These are phyloP conservation scores for Alentia gelatinosa DNA, from an alignment of 2,888 invertebrate species.

Conservation along the genomic window DNA sequence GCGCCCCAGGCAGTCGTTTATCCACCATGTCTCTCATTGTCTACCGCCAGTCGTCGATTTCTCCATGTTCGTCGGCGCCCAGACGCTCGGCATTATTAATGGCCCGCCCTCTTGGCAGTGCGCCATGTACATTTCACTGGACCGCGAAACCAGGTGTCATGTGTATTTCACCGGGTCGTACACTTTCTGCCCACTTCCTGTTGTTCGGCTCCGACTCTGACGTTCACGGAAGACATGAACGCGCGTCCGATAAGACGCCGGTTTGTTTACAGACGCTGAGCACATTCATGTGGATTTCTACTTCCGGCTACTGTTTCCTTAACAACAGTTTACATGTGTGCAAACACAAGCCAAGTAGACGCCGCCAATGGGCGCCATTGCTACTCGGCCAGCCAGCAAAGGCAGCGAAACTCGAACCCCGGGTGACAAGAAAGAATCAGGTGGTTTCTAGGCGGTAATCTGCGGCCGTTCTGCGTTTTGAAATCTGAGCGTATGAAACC, in stretches of 20 bases:
- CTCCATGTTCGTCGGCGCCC: background rate
- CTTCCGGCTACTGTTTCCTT: too few species aligned
- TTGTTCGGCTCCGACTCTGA: background rate
- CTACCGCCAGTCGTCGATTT: background rate
- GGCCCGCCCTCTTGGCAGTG: background rate
- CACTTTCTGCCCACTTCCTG: background rate
- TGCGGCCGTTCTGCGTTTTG: background rate
- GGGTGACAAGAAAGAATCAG: too few species aligned
- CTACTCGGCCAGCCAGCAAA: too few species aligned
- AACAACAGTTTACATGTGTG: too few species aligned
- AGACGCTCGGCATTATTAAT: background rate
- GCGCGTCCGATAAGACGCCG: background rate
- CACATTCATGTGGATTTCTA: too few species aligned
- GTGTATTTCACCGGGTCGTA: background rate
- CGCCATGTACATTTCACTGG: constrained; percentile 7
- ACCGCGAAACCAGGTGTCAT: background rate
- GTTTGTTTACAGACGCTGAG: background rate
- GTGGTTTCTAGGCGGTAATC: background rate
- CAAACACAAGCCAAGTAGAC: too few species aligned
- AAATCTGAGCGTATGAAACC: constrained; percentile 27
- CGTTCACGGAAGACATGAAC: background rate
- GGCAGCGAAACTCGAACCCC: too few species aligned
- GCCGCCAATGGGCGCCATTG: too few species aligned
- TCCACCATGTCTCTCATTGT: background rate
- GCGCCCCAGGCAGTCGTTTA: background rate